Conservation (phyloP, 2,888 invertebrate genomes). For the Horisme vitalbata region DNA sequence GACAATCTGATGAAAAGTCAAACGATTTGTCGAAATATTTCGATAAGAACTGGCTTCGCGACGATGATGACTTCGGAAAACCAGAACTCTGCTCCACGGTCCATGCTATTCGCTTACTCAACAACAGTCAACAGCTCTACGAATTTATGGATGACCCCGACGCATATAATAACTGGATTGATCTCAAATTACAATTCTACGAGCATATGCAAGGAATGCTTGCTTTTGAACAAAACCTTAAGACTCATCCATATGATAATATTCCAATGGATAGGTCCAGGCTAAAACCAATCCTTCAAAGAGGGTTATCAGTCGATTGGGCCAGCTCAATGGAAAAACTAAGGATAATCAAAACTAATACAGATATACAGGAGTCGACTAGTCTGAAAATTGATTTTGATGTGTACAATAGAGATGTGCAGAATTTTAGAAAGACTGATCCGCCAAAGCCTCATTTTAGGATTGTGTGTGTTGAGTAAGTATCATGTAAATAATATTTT, state of each 20-base stretch:
- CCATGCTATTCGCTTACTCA: slow-evolving; percentile 38
- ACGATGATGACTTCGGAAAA: slow-evolving; percentile 60
- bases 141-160: slow-evolving; percentile 53
- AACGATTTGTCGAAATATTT: slow-evolving; percentile 41
- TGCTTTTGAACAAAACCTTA: slow-evolving; percentile 12
- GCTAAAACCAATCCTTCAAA: slow-evolving; percentile 8
- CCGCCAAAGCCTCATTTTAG: slow-evolving; percentile 70
- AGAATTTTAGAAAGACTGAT: slow-evolving; percentile 64
- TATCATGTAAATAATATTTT: slow-evolving; percentile 28
- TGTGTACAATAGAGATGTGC: slow-evolving; percentile 70
- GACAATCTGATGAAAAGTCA: slow-evolving; percentile 19
- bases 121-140: slow-evolving; percentile 53
- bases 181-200: slow-evolving; percentile 60
- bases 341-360: slow-evolving; percentile 55
- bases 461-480: slow-evolving; percentile 69
- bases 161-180: slow-evolving; percentile 24
- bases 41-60: slow-evolving; percentile 56
- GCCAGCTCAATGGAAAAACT: slow-evolving; percentile 29
- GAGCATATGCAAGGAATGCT: slow-evolving; percentile 44
- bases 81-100: slow-evolving; percentile 49
- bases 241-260: slow-evolving; percentile 2
- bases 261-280: not conserved
- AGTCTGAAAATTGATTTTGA: slow-evolving; percentile 62
- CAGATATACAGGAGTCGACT: slow-evolving; percentile 39
- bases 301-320: slow-evolving; percentile 2